phyloP scores from a whole-genome alignment of 2,113 vertebrate genomes.

The Caranx melampygus region DNA sequence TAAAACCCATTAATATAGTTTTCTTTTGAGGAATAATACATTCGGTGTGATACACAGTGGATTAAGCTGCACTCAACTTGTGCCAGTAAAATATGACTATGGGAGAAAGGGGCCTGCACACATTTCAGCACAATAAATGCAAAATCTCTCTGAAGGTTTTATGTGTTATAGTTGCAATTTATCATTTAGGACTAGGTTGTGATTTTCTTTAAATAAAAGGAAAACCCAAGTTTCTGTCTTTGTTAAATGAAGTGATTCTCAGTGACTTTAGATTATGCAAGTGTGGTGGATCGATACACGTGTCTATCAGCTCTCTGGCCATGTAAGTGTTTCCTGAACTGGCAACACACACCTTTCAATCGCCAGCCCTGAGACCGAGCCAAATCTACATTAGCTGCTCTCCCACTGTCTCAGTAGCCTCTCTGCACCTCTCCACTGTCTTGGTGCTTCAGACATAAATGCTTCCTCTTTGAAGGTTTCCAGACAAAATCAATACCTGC shows the following conservation, averaged over 20 bases:
- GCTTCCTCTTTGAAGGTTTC: conserved; percentile 78
- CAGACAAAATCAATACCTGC: conserved; percentile 84
- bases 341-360: conserved; percentile 37
- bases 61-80: not conserved
- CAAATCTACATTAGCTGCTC: conserved; percentile 69
- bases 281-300: conserved; percentile 56
- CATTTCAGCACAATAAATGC: not conserved
- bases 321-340: conserved; percentile 55
- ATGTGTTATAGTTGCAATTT: not conserved
- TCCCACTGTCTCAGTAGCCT: conserved; percentile 65
- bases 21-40: not conserved
- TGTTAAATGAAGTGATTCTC: conserved; percentile 21
- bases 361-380: conserved; percentile 50
- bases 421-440: conserved; percentile 66
- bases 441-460: conserved; percentile 73
- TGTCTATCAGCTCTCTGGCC: conserved; percentile 24
- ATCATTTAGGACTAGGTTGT: not conserved
- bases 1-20: conserved; percentile 5
- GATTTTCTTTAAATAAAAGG: not conserved
- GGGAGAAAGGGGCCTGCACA: not conserved
- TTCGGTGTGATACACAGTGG: not conserved
- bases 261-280: conserved; percentile 7
- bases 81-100: not conserved
- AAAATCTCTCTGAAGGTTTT: not conserved
- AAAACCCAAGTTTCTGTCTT: not conserved